Conservation (phyloP, 2,888 invertebrate genomes). For the Eugnorisma glareosa region DNA sequence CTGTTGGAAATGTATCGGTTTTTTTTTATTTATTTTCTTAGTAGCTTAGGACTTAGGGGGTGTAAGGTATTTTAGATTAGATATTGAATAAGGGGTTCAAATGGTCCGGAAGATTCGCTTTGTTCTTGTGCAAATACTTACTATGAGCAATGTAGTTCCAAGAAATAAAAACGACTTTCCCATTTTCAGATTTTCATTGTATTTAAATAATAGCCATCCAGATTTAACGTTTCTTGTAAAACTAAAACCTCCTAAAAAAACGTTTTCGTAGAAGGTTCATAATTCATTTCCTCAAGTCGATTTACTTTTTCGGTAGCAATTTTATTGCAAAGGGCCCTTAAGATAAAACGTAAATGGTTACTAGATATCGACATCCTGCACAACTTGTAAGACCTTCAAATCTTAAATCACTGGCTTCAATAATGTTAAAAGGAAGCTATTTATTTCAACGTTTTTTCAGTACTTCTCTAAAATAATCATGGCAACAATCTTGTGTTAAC, state of each 20-base stretch:
- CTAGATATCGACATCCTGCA: constrained; percentile 25
- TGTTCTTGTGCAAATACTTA: too few species aligned
- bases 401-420: constrained; percentile 42
- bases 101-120: too few species aligned
- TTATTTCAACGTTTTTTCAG: constrained; percentile 55
- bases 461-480: constrained; percentile 57
- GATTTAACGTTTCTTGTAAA: too few species aligned
- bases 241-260: too few species aligned
- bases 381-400: constrained; percentile 26
- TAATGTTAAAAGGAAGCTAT: constrained; percentile 59
- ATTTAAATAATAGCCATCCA: too few species aligned
- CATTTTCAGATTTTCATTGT: too few species aligned
- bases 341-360: not conserved
- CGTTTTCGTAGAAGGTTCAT: too few species aligned
- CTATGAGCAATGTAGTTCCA: too few species aligned
- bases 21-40: constrained; percentile 48
- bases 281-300: too few species aligned
- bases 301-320: too few species aligned
- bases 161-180: too few species aligned
- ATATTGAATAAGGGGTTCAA: not conserved
- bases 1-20: constrained; percentile 40
- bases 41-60: constrained; percentile 37
- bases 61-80: constrained; percentile 22
- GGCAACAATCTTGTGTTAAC: constrained; percentile 55
- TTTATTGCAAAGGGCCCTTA: not conserved